Evolutionary conservation across 2,113 vertebrate species (phyloP), one percentile per base, ranked within the genome.

Genomic region (Narcine bancroftii): DNA sequence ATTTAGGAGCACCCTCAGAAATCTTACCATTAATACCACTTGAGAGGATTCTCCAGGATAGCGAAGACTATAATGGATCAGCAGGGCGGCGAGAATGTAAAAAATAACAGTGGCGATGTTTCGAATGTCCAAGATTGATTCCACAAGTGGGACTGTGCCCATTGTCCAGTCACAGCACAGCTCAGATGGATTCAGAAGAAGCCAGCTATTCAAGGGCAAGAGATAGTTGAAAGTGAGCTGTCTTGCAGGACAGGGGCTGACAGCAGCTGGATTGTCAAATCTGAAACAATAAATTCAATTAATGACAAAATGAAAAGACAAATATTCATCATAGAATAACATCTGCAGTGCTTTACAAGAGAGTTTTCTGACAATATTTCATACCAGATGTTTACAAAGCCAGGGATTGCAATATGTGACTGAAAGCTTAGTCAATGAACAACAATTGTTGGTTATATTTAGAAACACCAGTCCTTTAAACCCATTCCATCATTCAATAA

Each of bases 91-190:
- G 83, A 97, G 93, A 39, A 93, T 93, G 94, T 99, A 99, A 95
- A 99, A 99, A 15, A 93, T 93, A 93, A 99, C 93, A 0, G 98
- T 99, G 93, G 98, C 98, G 93, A 98, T 50, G 94, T 99, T 99
- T 73, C 98, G 96, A 29, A 96, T 92, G 94, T 99, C 99, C 17
- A 99, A 92, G 73, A 97, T 92, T 0, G 97, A 98, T 93, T 99
- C 98, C 94, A 99, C 97, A 5, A 99, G 95, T 50, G 99, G 98
- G 93, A 99, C 98, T 93, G 99, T 99, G 93, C 98, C 99, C 99
- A 99, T 99, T 21, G 99, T 99, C 99, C 98, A 99, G 94, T 99
- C 98, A 92, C 99, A 99, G 94, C 98, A 99, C 47, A 99, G 95
- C 93, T 99, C 98, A 9, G 98, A 99, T 10, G 99, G 98, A 93